Conservation (phyloP, 2,113 vertebrate genomes). For the Larimichthys polyactis region DNA sequence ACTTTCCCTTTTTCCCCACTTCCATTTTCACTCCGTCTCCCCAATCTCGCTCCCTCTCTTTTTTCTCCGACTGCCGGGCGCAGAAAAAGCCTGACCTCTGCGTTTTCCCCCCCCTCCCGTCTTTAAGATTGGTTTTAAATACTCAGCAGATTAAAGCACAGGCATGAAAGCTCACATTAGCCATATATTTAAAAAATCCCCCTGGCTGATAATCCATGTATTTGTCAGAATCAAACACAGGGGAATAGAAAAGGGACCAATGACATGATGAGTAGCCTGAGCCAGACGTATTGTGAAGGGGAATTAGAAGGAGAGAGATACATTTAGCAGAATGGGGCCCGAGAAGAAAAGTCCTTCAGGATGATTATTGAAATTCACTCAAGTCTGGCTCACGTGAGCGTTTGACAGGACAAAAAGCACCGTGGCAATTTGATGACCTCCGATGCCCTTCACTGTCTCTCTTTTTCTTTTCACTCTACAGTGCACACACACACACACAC, state of each 20-base stretch:
- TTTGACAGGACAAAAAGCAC: constrained; percentile 74
- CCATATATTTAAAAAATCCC: constrained; percentile 85
- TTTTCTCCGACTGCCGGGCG: constrained; percentile 43
- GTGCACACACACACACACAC: constrained; percentile 5
- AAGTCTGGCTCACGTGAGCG: constrained; percentile 59
- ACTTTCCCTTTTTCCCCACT: constrained; percentile 46
- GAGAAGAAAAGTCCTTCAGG: constrained; percentile 80
- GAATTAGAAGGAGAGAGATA: constrained; percentile 83
- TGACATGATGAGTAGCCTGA: constrained; percentile 80
- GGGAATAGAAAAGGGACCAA: constrained; percentile 83
- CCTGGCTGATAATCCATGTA: constrained; percentile 84
- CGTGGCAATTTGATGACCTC: constrained; percentile 73
- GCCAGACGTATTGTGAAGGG: constrained; percentile 79
- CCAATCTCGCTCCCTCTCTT: constrained; percentile 59
- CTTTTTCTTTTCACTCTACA: constrained; percentile 4
- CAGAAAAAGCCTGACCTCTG: constrained; percentile 82
- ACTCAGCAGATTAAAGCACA: constrained; percentile 86
- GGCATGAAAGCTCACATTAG: constrained; percentile 86
- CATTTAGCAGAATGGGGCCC: constrained; percentile 78
- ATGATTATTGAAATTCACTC: constrained; percentile 83
- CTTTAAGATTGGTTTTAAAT: constrained; percentile 86
- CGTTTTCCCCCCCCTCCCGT: constrained; percentile 74
- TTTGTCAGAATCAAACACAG: constrained; percentile 87
- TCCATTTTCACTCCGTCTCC: constrained; percentile 56
- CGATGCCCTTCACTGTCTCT: constrained; percentile 66